Evolutionary conservation across 2,888 invertebrate species (phyloP), one percentile per base, ranked within the genome.

Genomic region (Furcula furcula): DNA sequence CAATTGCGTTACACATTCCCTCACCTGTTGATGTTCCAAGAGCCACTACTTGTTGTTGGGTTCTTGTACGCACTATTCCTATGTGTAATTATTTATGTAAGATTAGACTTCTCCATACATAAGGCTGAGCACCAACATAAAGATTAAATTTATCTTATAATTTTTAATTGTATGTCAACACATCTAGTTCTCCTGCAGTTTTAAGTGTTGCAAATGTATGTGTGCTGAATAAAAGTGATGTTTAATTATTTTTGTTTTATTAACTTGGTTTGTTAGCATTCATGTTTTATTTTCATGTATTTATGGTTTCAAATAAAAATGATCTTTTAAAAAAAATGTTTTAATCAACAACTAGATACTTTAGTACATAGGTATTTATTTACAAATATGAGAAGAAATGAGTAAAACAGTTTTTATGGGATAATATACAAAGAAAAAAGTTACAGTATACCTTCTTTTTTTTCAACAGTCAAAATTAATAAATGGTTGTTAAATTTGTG

Each of bases 41-140:
- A 99, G 76, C 99, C 99, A 0, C 74, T 98, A 21, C 85, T 99
- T 31, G 94, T 98, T 15, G 94, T 97, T 40, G 90, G 92, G 14
- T 98, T 97, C 59, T 92, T 99, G 52, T 97, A 96, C 76, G 82
- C 95, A 21, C 87, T 99, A 48, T 99, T 99, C 88, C 70, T 98
- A 34, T 87, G 94, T 61, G 97, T 98, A 36, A 98, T 99, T 73
- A 89, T 98, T 62, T 98, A 97, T 86, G 96, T 98, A 43, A 92
- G 99, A 58, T 90, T 99, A 73, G 99, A 99, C 89, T 98, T 99
- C 87, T 96, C 98, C 36, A 97, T 99, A 60, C 91, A 91, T 58
- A 94, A 93, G 76, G 91, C 92, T 72, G 91, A 92, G 60, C 90
- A 90, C 56, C 85, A 76, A 44, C 83, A 83, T 65, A 91, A 90